These are phyloP conservation scores for Caenorhabditis sinica DNA, from an alignment of 2,888 invertebrate species.

Conservation along the genomic window DNA sequence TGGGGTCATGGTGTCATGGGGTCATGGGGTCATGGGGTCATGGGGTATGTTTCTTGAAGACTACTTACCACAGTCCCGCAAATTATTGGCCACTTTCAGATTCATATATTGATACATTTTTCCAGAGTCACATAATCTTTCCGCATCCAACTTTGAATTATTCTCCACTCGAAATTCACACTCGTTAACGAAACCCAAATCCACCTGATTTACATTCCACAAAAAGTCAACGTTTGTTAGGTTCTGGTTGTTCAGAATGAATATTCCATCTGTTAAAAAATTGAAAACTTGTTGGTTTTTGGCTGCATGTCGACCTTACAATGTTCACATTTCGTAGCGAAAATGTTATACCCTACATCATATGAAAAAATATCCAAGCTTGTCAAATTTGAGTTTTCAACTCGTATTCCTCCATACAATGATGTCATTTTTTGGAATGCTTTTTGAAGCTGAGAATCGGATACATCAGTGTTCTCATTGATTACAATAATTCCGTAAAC, in stretches of 20 bases:
- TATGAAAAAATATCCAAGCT: neutral
- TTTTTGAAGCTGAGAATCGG: neutral
- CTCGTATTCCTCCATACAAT: neutral
- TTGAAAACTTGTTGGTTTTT: neutral
- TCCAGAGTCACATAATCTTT: neutral
- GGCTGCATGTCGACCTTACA: neutral
- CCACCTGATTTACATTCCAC: neutral
- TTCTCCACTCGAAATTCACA: slow-evolving; percentile 17
- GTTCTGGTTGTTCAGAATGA: neutral
- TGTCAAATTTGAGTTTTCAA: neutral
- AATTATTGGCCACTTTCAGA: neutral
- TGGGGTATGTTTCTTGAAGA: too few relatives aligned
- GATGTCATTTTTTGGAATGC: neutral
- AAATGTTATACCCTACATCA: neutral
- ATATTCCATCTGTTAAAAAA: slow-evolving; percentile 2
- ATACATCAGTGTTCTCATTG: slow-evolving; percentile 12
- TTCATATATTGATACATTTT: neutral
- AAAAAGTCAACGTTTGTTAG: neutral
- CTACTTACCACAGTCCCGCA: slow-evolving; percentile 14
- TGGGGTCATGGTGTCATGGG: too few relatives aligned
- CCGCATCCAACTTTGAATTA: slow-evolving; percentile 7
- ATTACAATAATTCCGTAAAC: slow-evolving; percentile 5
- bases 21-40: neutral
- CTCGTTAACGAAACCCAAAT: neutral
- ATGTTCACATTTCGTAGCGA: neutral